phyloP scores from a whole-genome alignment of 2,888 invertebrate genomes.

The Panopea generosa region DNA sequence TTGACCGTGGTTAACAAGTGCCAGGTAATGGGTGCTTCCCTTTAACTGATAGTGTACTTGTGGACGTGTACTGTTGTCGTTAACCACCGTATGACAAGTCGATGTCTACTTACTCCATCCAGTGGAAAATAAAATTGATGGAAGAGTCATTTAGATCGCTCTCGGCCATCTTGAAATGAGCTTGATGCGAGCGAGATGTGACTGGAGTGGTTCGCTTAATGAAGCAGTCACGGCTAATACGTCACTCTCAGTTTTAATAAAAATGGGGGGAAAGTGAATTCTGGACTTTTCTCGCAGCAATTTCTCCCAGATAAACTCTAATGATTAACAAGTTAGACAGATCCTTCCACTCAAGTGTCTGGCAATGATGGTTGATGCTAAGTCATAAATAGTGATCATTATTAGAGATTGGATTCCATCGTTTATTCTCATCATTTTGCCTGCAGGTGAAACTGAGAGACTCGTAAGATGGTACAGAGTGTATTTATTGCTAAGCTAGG shows the following conservation, averaged over 20 bases:
- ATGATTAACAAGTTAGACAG: slow-evolving; percentile 61
- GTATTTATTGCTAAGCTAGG: too few species aligned
- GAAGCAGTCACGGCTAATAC: slow-evolving; percentile 56
- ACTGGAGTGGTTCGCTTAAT: slow-evolving; percentile 51
- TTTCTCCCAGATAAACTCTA: slow-evolving; percentile 51
- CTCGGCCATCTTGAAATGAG: slow-evolving; percentile 58
- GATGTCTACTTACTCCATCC: slow-evolving; percentile 42
- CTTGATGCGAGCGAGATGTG: slow-evolving; percentile 25
- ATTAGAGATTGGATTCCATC: slow-evolving; percentile 21
- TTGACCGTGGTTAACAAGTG: slow-evolving; percentile 43
- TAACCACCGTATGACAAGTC: slow-evolving; percentile 37
- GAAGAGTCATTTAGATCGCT: slow-evolving; percentile 42
- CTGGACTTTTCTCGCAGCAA: slow-evolving; percentile 33
- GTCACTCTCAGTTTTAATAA: slow-evolving; percentile 60
- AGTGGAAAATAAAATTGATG: slow-evolving; percentile 45
- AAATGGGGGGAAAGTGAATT: slow-evolving; percentile 19
- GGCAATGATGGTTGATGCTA: slow-evolving; percentile 60
- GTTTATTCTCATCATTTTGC: neutral
- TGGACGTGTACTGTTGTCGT: slow-evolving; percentile 19
- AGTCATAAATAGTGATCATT: slow-evolving; percentile 56
- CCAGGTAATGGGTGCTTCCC: slow-evolving; percentile 48
- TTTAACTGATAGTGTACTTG: slow-evolving; percentile 29
- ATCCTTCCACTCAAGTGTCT: slow-evolving; percentile 41
- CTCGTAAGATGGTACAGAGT: too few species aligned
- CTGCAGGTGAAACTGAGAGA: slow-evolving; percentile 10